Percentiles rank a stretch among this genome's conserved stretches.
Conservation (phyloP, 2,888 invertebrate species). For the Sphaerophoria rueppellii region DNA sequence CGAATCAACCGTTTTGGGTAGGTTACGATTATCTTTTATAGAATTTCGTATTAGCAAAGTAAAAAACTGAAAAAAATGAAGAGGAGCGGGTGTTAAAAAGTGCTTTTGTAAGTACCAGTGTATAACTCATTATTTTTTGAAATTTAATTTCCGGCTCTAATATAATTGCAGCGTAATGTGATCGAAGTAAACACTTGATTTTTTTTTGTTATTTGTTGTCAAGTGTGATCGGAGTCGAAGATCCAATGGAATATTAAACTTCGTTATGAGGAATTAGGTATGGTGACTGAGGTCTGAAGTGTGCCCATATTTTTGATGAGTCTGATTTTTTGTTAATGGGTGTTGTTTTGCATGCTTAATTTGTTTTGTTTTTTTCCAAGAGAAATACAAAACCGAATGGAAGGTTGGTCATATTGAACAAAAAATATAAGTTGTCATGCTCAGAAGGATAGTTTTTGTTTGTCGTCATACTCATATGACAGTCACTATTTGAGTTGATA, state of each 20-base stretch:
- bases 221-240: constrained; percentile 7
- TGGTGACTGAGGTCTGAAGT: constrained; percentile 37
- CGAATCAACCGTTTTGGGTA: constrained; percentile 28
- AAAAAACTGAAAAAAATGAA: not conserved
- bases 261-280: not conserved
- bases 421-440: too few species aligned
- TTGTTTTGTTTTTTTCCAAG: constrained; percentile 5
- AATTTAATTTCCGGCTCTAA: constrained; percentile 67
- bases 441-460: too few species aligned
- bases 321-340: constrained; percentile 25
- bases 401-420: constrained; percentile 9
- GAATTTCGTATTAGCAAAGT: constrained; percentile 29
- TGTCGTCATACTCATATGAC: too few species aligned
- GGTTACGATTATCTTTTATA: constrained; percentile 7
- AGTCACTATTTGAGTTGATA: too few species aligned
- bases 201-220: constrained; percentile 21
- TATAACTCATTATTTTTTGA: constrained; percentile 44
- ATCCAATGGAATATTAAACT: not conserved
- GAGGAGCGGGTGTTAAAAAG: constrained; percentile 30
- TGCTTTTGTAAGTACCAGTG: constrained; percentile 18
- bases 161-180: constrained; percentile 30
- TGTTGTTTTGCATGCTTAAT: constrained; percentile 24
- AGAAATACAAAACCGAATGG: constrained; percentile 8
- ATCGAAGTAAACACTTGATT: not conserved
- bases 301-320: constrained; percentile 30